phyloP scores from a whole-genome alignment of 2,113 vertebrate genomes.

The Indri indri region DNA sequence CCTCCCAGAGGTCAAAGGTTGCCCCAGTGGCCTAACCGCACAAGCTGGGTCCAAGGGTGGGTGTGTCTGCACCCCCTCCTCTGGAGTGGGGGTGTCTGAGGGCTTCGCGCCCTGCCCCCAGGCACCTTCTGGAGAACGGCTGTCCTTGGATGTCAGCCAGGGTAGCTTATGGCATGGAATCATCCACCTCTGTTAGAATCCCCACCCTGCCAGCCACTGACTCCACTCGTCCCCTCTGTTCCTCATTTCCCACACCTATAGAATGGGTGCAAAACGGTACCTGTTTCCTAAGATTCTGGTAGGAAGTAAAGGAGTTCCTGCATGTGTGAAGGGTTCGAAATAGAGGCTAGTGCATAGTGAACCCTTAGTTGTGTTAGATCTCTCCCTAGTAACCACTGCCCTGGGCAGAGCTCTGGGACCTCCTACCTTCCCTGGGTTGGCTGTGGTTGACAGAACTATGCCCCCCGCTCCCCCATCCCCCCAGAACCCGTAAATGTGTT shows the following conservation, averaged over 20 bases:
- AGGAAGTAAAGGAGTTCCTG: neutral
- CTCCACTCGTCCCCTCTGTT: neutral
- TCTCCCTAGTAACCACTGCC: neutral
- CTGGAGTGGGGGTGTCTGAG: neutral
- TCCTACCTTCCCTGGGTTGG: neutral
- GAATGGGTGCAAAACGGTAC: neutral
- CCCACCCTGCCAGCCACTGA: neutral
- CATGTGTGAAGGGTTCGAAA: no score
- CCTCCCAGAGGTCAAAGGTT: neutral
- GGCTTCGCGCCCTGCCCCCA: neutral
- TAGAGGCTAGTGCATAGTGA: neutral
- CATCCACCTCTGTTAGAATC: neutral
- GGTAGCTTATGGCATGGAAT: neutral
- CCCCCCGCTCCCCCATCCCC: neutral
- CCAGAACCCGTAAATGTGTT: neutral
- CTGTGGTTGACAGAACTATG: neutral
- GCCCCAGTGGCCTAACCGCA: neutral
- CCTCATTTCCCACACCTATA: neutral
- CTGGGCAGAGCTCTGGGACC: neutral
- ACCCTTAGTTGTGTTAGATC: neutral
- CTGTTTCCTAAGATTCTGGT: neutral
- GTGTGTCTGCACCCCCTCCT: neutral
- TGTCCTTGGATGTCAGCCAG: neutral
- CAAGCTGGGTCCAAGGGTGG: neutral
- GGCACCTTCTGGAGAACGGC: neutral